A percentile compares a stretch with the other conserved stretches of the same genome.
Conservation (phyloP, 2,797 vertebrate genomes). For the Cuniculus paca region DNA sequence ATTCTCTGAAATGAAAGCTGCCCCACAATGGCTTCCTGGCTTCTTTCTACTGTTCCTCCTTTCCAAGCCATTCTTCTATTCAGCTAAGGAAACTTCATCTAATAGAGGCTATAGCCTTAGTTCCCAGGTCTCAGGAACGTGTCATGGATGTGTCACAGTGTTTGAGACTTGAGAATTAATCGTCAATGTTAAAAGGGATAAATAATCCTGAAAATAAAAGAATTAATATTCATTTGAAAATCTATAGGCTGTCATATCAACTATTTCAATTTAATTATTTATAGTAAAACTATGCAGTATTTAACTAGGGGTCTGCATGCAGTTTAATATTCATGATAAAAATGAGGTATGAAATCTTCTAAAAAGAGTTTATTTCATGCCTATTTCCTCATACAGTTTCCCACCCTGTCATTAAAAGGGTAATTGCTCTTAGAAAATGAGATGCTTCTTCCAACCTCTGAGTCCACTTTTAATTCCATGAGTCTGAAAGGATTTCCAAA, state of each 20-base stretch:
- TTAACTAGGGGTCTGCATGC: background rate
- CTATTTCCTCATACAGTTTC: background rate
- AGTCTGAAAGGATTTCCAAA: background rate
- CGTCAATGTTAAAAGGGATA: background rate
- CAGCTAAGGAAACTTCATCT: background rate
- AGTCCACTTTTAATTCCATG: background rate
- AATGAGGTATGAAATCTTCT: background rate
- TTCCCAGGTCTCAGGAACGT: background rate
- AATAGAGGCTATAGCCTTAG: background rate
- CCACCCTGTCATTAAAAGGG: too few relatives aligned
- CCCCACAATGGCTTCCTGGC: background rate
- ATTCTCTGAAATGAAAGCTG: background rate
- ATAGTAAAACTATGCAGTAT: background rate
- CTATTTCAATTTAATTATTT: background rate
- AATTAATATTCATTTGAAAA: background rate
- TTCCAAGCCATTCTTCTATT: background rate
- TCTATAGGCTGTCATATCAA: background rate
- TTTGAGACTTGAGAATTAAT: background rate
- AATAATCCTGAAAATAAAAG: background rate
- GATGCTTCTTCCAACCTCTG: background rate
- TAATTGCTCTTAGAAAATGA: background rate
- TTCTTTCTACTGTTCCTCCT: background rate
- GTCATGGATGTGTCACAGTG: background rate
- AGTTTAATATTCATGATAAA: background rate
- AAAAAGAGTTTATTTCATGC: background rate